phyloP scores from a whole-genome alignment of 2,797 vertebrate species.

The Miichthys miiuy region DNA sequence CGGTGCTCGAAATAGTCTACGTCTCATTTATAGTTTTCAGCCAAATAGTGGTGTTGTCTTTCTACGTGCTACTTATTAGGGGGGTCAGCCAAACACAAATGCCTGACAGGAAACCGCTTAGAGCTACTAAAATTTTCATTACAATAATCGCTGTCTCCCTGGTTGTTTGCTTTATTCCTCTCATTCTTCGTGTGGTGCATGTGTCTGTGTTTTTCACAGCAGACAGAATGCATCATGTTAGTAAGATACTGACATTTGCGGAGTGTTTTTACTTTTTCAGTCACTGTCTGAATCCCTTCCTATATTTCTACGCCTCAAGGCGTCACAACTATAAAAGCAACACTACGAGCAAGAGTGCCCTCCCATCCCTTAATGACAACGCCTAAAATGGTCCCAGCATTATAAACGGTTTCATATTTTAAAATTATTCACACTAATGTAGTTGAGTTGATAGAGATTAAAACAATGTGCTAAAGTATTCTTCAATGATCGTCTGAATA shows the following conservation, averaged over 20 bases:
- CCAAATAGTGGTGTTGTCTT: constrained; percentile 17
- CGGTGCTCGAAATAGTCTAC: neutral
- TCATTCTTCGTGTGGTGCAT: neutral
- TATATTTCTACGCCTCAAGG: constrained; percentile 47
- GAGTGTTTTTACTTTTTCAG: constrained; percentile 48
- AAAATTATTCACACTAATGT: neutral
- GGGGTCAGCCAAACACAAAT: neutral
- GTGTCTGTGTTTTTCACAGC: neutral
- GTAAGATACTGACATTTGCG: constrained; percentile 21
- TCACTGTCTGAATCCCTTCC: constrained; percentile 52
- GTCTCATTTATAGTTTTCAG: neutral
- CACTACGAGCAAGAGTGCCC: neutral
- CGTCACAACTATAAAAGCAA: neutral
- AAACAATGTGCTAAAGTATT: neutral
- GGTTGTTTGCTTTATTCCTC: constrained; percentile 14
- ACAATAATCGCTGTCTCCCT: constrained; percentile 20
- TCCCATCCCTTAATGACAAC: constrained; percentile 28
- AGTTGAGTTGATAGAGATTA: neutral
- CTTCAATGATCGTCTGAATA: neutral
- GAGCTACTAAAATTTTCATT: constrained; percentile 13
- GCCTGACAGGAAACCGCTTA: neutral
- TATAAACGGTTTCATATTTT: neutral
- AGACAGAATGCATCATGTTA: neutral
- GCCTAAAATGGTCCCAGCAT: neutral
- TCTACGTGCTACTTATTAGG: constrained; percentile 32